Conservation (phyloP, 1,140 invertebrate genomes). For the Stratiolaelaps scimitus region DNA sequence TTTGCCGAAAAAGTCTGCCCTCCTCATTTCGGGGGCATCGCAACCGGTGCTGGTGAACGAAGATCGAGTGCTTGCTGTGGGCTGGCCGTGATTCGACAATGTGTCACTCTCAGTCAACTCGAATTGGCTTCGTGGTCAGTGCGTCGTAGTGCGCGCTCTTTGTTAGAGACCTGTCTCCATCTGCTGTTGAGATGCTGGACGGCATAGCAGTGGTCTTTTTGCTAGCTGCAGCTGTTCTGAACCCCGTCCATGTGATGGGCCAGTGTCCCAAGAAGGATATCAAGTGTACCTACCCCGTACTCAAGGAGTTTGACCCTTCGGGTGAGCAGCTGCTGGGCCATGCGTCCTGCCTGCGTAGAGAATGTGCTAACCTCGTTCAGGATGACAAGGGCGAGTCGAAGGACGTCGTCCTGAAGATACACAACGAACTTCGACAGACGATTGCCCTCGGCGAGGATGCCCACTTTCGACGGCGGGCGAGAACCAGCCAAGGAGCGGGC, state of each 20-base stretch:
- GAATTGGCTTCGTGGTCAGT: too few relatives aligned
- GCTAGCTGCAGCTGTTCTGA: too few relatives aligned
- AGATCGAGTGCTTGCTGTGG: too few relatives aligned
- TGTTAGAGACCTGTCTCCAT: too few relatives aligned
- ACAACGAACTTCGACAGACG: conserved; percentile 12
- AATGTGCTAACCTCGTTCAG: conserved; percentile 8
- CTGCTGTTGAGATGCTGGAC: too few relatives aligned
- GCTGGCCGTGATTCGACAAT: too few relatives aligned
- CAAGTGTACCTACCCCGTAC: conserved; percentile 24
- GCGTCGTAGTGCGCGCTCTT: too few relatives aligned
- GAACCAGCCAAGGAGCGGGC: conserved; percentile 18
- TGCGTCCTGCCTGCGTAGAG: conserved; percentile 13
- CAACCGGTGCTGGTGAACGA: too few relatives aligned
- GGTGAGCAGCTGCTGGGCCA: conserved; percentile 11
- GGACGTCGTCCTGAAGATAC: not conserved
- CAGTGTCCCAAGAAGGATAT: conserved; percentile 27
- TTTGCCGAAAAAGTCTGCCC: too few relatives aligned
- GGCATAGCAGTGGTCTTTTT: too few relatives aligned
- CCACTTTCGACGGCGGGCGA: not conserved
- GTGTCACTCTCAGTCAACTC: too few relatives aligned
- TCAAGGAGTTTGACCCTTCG: conserved; percentile 18
- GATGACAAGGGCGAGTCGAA: conserved; percentile 11
- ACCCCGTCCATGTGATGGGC: not conserved
- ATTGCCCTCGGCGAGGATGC: conserved; percentile 23
- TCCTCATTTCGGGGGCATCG: too few relatives aligned